Percentiles rank a stretch among this genome's conserved stretches.
Conservation (phyloP, 2,113 vertebrate species). For the Pelecanoides urinatrix region DNA sequence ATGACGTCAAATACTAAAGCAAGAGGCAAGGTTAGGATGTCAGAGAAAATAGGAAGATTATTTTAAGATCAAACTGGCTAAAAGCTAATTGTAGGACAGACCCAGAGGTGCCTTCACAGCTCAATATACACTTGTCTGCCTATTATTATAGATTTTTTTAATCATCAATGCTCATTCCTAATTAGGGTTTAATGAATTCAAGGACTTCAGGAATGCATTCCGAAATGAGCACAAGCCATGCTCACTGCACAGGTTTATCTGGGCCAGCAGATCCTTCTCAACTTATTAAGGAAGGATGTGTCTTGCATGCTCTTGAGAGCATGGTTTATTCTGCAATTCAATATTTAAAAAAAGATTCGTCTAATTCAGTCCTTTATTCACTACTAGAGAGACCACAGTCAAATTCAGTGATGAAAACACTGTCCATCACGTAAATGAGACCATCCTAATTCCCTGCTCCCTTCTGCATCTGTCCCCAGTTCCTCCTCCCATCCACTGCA, state of each 20-base stretch:
- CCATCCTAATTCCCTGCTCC: neutral
- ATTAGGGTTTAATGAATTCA: constrained; percentile 72
- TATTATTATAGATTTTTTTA: constrained; percentile 50
- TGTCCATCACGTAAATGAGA: neutral
- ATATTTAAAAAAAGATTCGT: constrained; percentile 7
- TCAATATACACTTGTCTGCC: constrained; percentile 6
- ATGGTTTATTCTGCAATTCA: constrained; percentile 11
- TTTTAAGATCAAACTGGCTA: constrained; percentile 59
- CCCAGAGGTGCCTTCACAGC: constrained; percentile 37
- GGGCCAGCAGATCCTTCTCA: constrained; percentile 64
- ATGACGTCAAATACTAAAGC: constrained; percentile 17
- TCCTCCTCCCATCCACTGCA: neutral
- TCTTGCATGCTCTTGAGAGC: constrained; percentile 27
- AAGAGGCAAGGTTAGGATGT: constrained; percentile 26
- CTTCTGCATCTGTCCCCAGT: neutral
- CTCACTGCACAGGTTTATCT: constrained; percentile 57
- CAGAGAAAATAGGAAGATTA: constrained; percentile 49
- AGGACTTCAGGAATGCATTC: constrained; percentile 60
- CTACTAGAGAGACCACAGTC: neutral
- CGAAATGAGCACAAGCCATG: constrained; percentile 64
- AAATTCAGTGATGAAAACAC: neutral
- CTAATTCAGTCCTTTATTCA: constrained; percentile 5
- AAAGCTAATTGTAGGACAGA: constrained; percentile 60
- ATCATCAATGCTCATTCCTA: constrained; percentile 52
- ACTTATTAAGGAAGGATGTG: constrained; percentile 37